phyloP scores from a whole-genome alignment of 1,140 invertebrate species.

The Dolichoris vasculosae region DNA sequence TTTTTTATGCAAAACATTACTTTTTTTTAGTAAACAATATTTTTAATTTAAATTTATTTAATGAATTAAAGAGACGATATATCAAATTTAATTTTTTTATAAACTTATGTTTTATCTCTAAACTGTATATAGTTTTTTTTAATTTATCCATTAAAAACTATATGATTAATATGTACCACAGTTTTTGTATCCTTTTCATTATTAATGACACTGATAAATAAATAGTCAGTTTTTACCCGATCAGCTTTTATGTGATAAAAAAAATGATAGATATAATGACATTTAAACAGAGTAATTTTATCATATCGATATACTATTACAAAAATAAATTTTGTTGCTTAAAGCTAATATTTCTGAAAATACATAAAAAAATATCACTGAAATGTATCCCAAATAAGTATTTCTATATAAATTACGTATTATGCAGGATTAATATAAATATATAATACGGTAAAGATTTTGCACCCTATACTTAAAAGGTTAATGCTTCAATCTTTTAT shows the following conservation, averaged over 20 bases:
- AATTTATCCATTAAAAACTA: not conserved
- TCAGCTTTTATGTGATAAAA: not conserved
- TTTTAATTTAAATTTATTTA: too few relatives aligned
- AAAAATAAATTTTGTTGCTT: not conserved
- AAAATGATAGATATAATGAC: not conserved
- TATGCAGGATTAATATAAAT: too few relatives aligned
- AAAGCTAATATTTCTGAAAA: not conserved
- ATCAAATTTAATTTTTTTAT: too few relatives aligned
- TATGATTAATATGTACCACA: not conserved
- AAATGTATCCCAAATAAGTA: not conserved
- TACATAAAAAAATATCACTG: not conserved
- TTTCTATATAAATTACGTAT: not conserved
- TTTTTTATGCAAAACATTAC: too few relatives aligned
- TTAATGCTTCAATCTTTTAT: not conserved
- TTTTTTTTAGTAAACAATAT: too few relatives aligned
- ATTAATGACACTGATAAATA: not conserved
- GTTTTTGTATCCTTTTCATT: not conserved
- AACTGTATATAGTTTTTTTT: too few relatives aligned
- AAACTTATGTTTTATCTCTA: too few relatives aligned
- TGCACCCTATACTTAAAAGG: not conserved
- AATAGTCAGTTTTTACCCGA: not conserved
- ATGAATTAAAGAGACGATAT: too few relatives aligned
- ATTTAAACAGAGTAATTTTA: not conserved
- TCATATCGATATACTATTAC: not conserved
- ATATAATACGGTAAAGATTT: not conserved